A percentile compares a stretch with the other conserved stretches of the same genome.
Conservation (phyloP, 2,113 vertebrate genomes). For the Lepus americanus region DNA sequence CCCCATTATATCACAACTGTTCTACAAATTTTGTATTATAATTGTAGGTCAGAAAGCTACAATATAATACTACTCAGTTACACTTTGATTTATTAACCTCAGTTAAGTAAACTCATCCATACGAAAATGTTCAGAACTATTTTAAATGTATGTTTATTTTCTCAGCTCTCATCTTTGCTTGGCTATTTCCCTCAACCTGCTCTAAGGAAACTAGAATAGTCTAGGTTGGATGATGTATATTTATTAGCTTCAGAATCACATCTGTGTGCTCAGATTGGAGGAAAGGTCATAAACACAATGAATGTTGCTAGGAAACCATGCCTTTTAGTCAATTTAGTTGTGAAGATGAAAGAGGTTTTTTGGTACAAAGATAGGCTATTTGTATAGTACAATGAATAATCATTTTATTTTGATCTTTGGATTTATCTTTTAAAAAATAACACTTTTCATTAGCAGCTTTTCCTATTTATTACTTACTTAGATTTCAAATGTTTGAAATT, state of each 20-base stretch:
- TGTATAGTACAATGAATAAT: conserved; percentile 90
- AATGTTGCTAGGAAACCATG: conserved; percentile 93
- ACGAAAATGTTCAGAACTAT: conserved; percentile 75
- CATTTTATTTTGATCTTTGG: conserved; percentile 91
- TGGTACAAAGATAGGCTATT: conserved; percentile 90
- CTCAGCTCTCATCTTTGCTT: conserved; percentile 78
- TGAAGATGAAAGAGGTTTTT: conserved; percentile 90
- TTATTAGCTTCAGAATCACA: conserved; percentile 92
- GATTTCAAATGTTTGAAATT: conserved; percentile 81
- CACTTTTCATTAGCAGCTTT: conserved; percentile 84
- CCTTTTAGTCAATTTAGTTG: conserved; percentile 92
- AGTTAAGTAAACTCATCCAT: conserved; percentile 74
- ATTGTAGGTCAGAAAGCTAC: conserved; percentile 62
- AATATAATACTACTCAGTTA: conserved; percentile 61
- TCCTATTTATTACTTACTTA: conserved; percentile 82
- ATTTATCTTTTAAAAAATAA: conserved; percentile 90
- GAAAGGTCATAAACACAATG: conserved; percentile 93
- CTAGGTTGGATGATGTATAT: conserved; percentile 87
- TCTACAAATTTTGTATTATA: conserved; percentile 21
- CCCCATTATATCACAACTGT: conserved; percentile 36
- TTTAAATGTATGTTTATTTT: conserved; percentile 80
- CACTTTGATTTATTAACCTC: conserved; percentile 71
- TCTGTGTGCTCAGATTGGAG: conserved; percentile 91
- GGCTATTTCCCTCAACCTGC: conserved; percentile 79
- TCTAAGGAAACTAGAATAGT: conserved; percentile 84